Evolutionary conservation across 1,140 invertebrate species (phyloP), one percentile per base, ranked within the genome.

Genomic region (Diorhabda carinulata): DNA sequence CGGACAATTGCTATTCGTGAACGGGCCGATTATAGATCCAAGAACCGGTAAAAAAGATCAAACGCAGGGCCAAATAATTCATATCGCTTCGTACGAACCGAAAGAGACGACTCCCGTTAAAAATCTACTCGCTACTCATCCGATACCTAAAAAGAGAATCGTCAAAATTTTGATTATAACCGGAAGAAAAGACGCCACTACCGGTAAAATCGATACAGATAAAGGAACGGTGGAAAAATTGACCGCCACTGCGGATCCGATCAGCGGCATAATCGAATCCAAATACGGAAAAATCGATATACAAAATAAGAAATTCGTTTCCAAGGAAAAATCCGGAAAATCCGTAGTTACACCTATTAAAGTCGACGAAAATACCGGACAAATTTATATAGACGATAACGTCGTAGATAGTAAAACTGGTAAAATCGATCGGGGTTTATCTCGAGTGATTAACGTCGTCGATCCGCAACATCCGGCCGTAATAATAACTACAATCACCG

Each of bases 391-490:
- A 68, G 83, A 85, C 64, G 84, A 84, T 3, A 87, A 87, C 58
- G 84, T 86, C 61, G 79, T 86, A 57, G 85, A 87, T 78, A 80
- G 82, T 8, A 86, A 87, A 75, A 86, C 85, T 65, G 84, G 85
- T 44, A 88, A 88, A 76, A 76, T 86, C 44, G 87, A 89, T 79
- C 82, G 85, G 7, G 84, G 83, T 62, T 77, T 88, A 45, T 86
- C 86, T 25, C 87, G 88, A 82, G 84, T 89, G 66, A 80, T 89
- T 67, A 88, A 87, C 75, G 83, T 89, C 10, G 87, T 87, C 4
- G 87, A 88, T 72, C 87, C 88, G 75, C 87, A 89, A 72, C 86
- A 88, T 74, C 87, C 88, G 3, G 84, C 88, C 4, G 86, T 89
- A 10, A 86, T 87, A 74, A 86, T 89, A 43, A 89, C 86, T 0